These are phyloP conservation scores for Tanytarsus gracilentus DNA, from an alignment of 2,888 invertebrate species.

Conservation along the genomic window DNA sequence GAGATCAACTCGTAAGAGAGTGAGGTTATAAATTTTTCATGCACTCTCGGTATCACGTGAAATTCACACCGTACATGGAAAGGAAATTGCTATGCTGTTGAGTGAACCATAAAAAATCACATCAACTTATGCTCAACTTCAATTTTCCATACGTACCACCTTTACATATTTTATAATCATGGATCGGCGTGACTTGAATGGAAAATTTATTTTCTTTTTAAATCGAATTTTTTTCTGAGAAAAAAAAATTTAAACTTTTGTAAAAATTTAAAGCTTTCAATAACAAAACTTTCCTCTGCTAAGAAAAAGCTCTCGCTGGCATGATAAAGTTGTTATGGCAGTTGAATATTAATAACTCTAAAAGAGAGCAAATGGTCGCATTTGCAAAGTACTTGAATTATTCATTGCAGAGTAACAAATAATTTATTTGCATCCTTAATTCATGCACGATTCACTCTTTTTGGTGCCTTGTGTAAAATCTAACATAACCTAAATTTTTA, in stretches of 20 bases:
- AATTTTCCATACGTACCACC: neutral
- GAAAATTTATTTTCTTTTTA: neutral
- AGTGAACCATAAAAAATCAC: neutral
- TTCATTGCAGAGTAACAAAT: neutral
- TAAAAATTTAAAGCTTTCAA: neutral
- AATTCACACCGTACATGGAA: too few relatives aligned
- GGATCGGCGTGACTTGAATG: neutral
- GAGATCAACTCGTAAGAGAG: too few relatives aligned
- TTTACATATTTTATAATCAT: neutral
- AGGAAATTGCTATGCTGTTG: neutral
- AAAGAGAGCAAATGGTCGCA: neutral
- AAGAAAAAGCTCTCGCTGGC: neutral
- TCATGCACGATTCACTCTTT: too few relatives aligned
- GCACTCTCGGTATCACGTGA: too few relatives aligned
- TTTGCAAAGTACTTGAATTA: neutral
- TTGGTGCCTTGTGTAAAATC: too few relatives aligned
- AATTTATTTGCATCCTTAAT: neutral
- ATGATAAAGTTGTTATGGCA: neutral
- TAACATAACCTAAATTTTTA: too few relatives aligned
- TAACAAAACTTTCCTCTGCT: neutral
- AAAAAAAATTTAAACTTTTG: neutral
- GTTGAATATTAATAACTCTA: neutral
- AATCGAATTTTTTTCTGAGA: too few relatives aligned
- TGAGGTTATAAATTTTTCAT: too few relatives aligned
- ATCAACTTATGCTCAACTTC: neutral